Percentiles rank a stretch among this genome's conserved stretches.
These are phyloP conservation scores for Toxotes jaculatrix DNA, from an alignment of 2,113 vertebrate species.

Conservation along the genomic window DNA sequence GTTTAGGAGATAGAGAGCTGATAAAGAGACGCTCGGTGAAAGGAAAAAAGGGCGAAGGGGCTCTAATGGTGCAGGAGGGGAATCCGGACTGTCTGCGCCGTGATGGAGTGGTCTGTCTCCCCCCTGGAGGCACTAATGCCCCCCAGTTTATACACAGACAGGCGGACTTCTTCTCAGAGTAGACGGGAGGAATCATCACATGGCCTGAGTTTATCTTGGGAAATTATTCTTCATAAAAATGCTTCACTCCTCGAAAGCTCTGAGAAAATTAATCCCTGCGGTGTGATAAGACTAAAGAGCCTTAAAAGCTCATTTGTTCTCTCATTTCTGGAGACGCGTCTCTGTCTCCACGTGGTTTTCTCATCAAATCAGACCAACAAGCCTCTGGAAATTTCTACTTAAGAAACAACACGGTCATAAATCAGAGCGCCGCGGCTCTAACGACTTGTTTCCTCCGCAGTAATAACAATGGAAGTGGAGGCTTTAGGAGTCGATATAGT, in stretches of 20 bases:
- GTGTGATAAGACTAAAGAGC: conserved; percentile 38
- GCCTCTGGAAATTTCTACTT: conserved; percentile 53
- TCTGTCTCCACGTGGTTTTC: background rate
- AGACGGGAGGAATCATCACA: conserved; percentile 36
- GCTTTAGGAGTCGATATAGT: conserved; percentile 42
- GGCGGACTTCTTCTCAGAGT: conserved; percentile 6
- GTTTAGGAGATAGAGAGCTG: conserved; percentile 81
- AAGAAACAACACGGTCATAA: conserved; percentile 65
- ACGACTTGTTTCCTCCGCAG: conserved; percentile 70
- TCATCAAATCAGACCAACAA: conserved; percentile 27
- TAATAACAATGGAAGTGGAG: conserved; percentile 73
- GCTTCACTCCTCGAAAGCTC: conserved; percentile 32
- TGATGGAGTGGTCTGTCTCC: conserved; percentile 72
- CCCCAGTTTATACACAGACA: conserved; percentile 68
- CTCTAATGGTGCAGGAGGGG: conserved; percentile 75
- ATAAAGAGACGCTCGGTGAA: conserved; percentile 63
- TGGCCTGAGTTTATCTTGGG: conserved; percentile 41
- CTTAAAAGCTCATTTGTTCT: conserved; percentile 6
- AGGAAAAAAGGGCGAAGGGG: background rate
- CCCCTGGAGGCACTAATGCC: conserved; percentile 67
- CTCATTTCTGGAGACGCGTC: background rate
- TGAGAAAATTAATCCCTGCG: conserved; percentile 43
- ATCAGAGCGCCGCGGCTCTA: conserved; percentile 56
- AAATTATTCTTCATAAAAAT: conserved; percentile 67
- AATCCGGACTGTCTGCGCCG: conserved; percentile 65